phyloP scores from a whole-genome alignment of 2,888 invertebrate genomes.

The Nephrocerus scutellatus region DNA sequence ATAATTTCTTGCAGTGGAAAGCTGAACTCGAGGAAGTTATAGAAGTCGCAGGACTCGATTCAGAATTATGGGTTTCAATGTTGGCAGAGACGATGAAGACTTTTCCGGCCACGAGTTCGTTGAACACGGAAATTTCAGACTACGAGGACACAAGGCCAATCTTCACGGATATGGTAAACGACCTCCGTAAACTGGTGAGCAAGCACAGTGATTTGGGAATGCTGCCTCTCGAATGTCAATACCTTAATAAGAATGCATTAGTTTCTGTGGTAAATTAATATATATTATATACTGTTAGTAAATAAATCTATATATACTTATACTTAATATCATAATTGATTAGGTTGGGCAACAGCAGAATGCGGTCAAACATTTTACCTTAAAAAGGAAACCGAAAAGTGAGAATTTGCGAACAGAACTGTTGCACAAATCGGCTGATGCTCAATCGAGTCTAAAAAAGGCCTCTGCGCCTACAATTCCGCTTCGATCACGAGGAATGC shows the following conservation, averaged over 20 bases:
- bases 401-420: slow-evolving; percentile 83
- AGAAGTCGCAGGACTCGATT: slow-evolving; percentile 85
- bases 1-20: slow-evolving; percentile 88
- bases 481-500: slow-evolving; percentile 78
- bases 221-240: slow-evolving; percentile 92
- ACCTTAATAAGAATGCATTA: slow-evolving; percentile 88
- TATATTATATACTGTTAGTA: neutral
- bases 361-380: slow-evolving; percentile 83
- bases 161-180: slow-evolving; percentile 82
- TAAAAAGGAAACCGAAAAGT: slow-evolving; percentile 92
- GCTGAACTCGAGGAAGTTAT: slow-evolving; percentile 89
- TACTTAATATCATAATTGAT: slow-evolving; percentile 15
- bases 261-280: slow-evolving; percentile 63
- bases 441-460: slow-evolving; percentile 81
- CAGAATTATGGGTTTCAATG: slow-evolving; percentile 97
- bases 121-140: slow-evolving; percentile 83
- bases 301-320: neutral
- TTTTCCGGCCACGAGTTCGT: slow-evolving; percentile 79
- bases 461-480: slow-evolving; percentile 83
- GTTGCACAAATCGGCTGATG: slow-evolving; percentile 85
- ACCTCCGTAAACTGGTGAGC: slow-evolving; percentile 70
- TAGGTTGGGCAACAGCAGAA: slow-evolving; percentile 74
- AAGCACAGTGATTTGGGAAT: slow-evolving; percentile 80
- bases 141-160: slow-evolving; percentile 84
- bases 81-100: slow-evolving; percentile 91